Base-by-base conservation (phyloP, 1,140 invertebrate species). In the Penaeus indicus region DNA sequence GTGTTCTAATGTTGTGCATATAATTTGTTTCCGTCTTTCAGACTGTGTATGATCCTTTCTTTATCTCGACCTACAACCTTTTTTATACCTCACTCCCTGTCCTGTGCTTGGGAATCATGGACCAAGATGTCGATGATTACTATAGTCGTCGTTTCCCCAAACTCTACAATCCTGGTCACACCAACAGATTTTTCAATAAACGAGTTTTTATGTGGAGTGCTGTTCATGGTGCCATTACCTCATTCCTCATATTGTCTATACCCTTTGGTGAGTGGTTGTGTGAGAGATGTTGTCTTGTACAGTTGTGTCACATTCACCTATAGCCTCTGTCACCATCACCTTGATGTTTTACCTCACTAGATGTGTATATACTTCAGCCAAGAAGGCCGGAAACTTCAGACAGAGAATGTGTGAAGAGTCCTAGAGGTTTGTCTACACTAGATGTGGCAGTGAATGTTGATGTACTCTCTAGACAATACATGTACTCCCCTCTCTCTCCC, bases 181-280 rank as follows among this genome's bases (percentile, higher is more conserved):
- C 95, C 88, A 97, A 98, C 93, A 94, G 98, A 87, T 95, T 99
- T 81, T 99, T 99, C 93, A 99, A 99, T 93, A 99, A 99, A 93
- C 96, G 96, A 81, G 96, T 98, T 94, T 98, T 98, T 93, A 96
- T 98, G 92, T 96, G 96, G 93, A 98, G 97, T 93, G 97, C 98
- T 42, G 93, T 97, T 77, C 97, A 99, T 93, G 98, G 98, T 19
- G 96, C 98, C 92, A 96, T 98, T 92, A 98, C 98, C n/a, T 99
- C 98, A 79, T 95, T 98, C 91, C 96, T 99, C 89, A 94, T 99
- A 88, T 99, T 99, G 93, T 96, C 99, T 91, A 96, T 99, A 92
- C 97, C 98, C 0, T 99, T 99, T 93, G 98, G 97, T 96, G 93
- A 94, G 94, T 90, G 80, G 85, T 86, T 27, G 11, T 21, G 62